Evolutionary conservation across 1,140 invertebrate genomes (phyloP).

Genomic region (Ruditapes philippinarum): DNA sequence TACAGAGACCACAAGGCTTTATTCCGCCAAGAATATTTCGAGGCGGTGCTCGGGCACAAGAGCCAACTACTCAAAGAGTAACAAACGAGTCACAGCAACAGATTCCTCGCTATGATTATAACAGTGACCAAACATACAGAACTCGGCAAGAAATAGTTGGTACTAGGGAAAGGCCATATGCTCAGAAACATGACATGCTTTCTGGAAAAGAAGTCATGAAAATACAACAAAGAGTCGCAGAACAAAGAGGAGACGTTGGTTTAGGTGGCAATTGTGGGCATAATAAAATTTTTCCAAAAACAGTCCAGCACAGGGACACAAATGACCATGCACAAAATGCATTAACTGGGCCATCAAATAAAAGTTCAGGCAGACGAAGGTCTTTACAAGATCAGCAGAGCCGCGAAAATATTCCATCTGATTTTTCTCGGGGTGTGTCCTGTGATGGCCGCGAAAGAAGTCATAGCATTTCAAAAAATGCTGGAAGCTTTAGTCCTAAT

Average conservation of each 20-base stretch:
- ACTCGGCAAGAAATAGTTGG: background rate
- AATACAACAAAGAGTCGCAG: slow-evolving; percentile 50
- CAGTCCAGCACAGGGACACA: background rate
- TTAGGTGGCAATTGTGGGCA: background rate
- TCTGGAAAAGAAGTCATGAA: slow-evolving; percentile 53
- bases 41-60: background rate
- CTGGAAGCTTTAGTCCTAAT: background rate
- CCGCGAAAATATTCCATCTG: background rate
- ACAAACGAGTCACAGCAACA: background rate
- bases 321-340: background rate
- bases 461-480: background rate
- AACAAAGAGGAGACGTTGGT: slow-evolving; percentile 23
- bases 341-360: background rate
- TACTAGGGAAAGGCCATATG: background rate
- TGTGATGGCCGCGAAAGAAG: background rate
- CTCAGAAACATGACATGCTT: slow-evolving; percentile 37
- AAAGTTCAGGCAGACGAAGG: background rate
- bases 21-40: slow-evolving; percentile 51
- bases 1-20: slow-evolving; percentile 55
- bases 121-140: background rate
- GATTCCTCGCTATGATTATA: background rate
- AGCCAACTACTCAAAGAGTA: background rate
- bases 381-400: background rate
- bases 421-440: background rate
- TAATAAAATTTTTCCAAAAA: background rate